Conservation (phyloP, 2,113 vertebrate genomes). For the Microtus richardsoni region DNA sequence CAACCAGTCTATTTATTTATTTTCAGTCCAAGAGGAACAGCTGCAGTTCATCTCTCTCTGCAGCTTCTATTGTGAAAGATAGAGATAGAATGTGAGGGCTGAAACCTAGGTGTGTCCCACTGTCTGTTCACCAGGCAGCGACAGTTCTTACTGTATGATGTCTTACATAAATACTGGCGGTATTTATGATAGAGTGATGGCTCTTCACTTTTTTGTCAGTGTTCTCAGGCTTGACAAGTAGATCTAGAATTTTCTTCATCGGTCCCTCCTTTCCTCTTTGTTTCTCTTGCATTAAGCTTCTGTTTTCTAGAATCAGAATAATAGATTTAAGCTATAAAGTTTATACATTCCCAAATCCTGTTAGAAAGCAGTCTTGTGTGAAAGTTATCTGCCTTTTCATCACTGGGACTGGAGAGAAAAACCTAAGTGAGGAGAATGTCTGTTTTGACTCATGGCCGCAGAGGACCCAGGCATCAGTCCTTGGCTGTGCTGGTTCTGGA, state of each 20-base stretch:
- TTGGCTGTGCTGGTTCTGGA: background rate
- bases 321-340: background rate
- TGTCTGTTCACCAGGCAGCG: background rate
- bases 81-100: background rate
- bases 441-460: background rate
- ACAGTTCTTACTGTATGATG: background rate
- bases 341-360: constrained; percentile 11
- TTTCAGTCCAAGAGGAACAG: background rate
- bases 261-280: background rate
- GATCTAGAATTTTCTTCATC: background rate
- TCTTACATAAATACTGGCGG: background rate
- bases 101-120: background rate
- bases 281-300: background rate
- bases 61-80: background rate
- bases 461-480: background rate
- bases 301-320: background rate
- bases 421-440: background rate
- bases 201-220: background rate
- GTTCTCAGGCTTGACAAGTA: background rate
- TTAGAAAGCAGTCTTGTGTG: background rate
- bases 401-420: background rate
- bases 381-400: background rate
- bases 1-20: constrained; percentile 3
- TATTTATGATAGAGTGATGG: background rate
- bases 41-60: constrained; percentile 29